Conservation (phyloP, 2,113 vertebrate genomes). For the Lagopus leucura region DNA sequence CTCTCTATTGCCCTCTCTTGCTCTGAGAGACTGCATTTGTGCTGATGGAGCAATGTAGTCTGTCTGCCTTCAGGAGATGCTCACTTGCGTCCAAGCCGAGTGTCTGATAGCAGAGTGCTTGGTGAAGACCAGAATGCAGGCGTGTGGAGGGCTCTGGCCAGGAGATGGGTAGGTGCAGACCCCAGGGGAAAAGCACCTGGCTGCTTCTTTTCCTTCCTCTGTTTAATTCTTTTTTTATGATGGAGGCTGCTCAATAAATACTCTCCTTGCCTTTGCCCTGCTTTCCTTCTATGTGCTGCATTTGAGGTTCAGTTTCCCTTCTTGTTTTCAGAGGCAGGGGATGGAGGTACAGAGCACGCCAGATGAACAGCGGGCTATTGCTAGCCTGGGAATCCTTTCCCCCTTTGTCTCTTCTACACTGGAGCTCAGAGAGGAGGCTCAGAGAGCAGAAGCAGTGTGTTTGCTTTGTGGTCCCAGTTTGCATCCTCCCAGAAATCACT, state of each 20-base stretch:
- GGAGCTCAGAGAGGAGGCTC: not conserved
- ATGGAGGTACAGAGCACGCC: not conserved
- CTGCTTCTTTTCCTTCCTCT: not conserved
- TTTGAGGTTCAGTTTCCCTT: not conserved
- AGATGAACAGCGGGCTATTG: not conserved
- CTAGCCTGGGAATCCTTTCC: not conserved
- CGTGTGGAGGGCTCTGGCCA: not conserved
- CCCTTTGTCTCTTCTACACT: not conserved
- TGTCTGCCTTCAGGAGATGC: rapidly evolving
- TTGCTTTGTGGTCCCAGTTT: not conserved
- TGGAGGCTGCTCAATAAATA: not conserved
- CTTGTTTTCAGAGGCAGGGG: not conserved
- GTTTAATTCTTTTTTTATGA: rapidly evolving
- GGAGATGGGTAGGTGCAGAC: not conserved
- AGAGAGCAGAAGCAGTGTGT: not conserved
- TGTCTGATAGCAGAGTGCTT: not conserved
- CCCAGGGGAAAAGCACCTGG: not conserved
- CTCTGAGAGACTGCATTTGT: not conserved
- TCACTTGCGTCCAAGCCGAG: not conserved
- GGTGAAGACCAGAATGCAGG: not conserved
- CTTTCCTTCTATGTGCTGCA: not conserved
- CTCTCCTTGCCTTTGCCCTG: not conserved
- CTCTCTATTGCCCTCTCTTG: slow-evolving; percentile 70
- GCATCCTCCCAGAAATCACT: not conserved
- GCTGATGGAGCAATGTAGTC: not conserved